These are phyloP conservation scores for Pristionchus mayeri DNA, from an alignment of 2,888 invertebrate species.

Conservation along the genomic window DNA sequence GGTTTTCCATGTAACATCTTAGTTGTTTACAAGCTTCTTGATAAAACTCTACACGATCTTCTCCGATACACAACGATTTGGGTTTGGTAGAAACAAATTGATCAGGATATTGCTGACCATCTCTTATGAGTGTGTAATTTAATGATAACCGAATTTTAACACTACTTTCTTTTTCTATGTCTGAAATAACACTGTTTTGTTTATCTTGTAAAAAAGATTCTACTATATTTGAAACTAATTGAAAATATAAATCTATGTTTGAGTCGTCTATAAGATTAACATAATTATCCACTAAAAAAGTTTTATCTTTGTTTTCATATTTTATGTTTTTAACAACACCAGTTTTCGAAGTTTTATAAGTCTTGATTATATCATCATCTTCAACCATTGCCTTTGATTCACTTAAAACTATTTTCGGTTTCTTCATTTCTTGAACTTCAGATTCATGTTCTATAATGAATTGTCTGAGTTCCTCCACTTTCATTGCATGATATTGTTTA, in stretches of 20 bases:
- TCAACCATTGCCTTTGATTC: too few species aligned
- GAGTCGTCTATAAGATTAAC: too few species aligned
- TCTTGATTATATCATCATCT: too few species aligned
- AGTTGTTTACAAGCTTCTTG: constrained; percentile 51
- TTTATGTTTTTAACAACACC: too few species aligned
- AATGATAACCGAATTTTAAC: constrained; percentile 54
- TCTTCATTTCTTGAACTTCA: neutral
- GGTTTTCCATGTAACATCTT: constrained; percentile 52
- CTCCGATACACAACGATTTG: constrained; percentile 50
- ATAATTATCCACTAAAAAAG: too few species aligned
- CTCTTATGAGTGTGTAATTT: constrained; percentile 51
- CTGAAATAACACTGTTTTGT: constrained; percentile 52
- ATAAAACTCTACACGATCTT: constrained; percentile 52
- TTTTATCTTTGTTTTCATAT: too few species aligned
- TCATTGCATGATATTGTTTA: constrained; percentile 26
- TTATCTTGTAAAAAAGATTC: constrained; percentile 55
- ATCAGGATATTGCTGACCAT: constrained; percentile 42
- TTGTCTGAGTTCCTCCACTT: constrained; percentile 17
- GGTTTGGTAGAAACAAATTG: constrained; percentile 45
- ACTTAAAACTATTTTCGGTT: too few species aligned
- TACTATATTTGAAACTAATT: too few species aligned
- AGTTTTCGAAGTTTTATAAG: too few species aligned
- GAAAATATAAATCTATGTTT: too few species aligned
- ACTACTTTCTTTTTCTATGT: constrained; percentile 50
- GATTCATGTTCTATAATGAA: constrained; percentile 46